Percentiles rank a stretch among this genome's conserved stretches.
These are phyloP conservation scores for rat (Rattus norvegicus) DNA, from an alignment of 2,113 vertebrate genomes.

Conservation along the genomic window GRCr8 NC_086021.1:120187001-120187500, in stretches of 20 bases:
- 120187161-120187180: too few relatives aligned
- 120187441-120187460: conserved; percentile 53
- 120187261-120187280: background rate
- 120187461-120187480: conserved; percentile 52
- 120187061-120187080: background rate
- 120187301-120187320: background rate
- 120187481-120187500: conserved; percentile 61
- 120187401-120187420: background rate
- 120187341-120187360: background rate
- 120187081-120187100: background rate
- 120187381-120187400: background rate
- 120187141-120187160: background rate
- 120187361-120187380: background rate
- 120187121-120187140: background rate
- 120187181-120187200: background rate
- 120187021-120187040: background rate
- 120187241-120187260: background rate
- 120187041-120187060: too few relatives aligned
- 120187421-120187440: conserved; percentile 31
- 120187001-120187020: background rate
- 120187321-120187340: background rate
- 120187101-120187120: background rate
- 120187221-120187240: background rate
- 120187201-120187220: background rate
- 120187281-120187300: background rate